Conservation (phyloP, 2,113 vertebrate genomes). For the Thinocorus orbignyianus region DNA sequence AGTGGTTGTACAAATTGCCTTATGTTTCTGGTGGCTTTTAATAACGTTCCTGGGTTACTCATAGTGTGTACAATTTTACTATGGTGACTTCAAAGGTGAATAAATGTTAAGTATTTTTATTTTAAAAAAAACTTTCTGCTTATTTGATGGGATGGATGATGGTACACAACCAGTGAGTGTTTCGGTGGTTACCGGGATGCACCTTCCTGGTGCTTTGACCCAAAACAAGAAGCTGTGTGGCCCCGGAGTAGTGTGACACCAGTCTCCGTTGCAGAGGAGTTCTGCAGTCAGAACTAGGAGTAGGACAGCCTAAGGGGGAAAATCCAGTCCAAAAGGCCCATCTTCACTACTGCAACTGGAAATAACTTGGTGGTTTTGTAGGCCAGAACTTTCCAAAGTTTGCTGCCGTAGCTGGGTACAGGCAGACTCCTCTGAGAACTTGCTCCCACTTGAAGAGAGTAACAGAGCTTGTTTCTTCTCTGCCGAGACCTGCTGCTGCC, state of each 20-base stretch:
- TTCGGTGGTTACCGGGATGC: neutral
- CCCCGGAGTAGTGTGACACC: neutral
- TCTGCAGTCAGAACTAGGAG: neutral
- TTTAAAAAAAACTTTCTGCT: conserved; percentile 24
- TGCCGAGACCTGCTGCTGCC: neutral
- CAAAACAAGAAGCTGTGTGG: neutral
- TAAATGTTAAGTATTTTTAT: conserved; percentile 74
- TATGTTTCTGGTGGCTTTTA: conserved; percentile 56
- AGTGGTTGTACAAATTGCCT: conserved; percentile 65
- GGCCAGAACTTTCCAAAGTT: neutral
- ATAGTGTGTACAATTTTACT: conserved; percentile 65
- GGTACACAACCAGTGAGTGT: neutral
- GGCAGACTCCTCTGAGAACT: neutral
- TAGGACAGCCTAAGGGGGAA: neutral
- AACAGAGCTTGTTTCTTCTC: neutral
- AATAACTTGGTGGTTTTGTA: neutral
- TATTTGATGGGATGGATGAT: neutral
- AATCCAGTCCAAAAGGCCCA: neutral
- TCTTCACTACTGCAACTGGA: neutral
- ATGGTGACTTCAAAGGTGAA: conserved; percentile 57
- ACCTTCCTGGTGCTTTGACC: neutral
- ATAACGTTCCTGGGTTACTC: conserved; percentile 49
- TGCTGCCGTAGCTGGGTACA: neutral
- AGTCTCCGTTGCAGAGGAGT: neutral
- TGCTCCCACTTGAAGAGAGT: neutral